phyloP scores from a whole-genome alignment of 1,140 invertebrate genomes.

The Metopolophium dirhodum region DNA sequence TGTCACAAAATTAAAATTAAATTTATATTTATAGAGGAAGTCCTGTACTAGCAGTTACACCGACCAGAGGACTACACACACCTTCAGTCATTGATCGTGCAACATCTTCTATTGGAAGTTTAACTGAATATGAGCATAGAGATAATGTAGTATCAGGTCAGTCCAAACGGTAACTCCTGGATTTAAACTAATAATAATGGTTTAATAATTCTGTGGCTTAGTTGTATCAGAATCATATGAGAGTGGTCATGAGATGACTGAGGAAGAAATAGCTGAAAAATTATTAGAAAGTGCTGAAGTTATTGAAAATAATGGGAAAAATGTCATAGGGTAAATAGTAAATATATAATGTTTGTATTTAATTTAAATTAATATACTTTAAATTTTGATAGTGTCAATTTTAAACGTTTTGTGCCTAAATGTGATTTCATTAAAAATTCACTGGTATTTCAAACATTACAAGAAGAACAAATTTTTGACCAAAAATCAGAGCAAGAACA shows the following conservation, averaged over 20 bases:
- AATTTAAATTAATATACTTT: slow-evolving; percentile 36
- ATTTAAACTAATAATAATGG: background rate
- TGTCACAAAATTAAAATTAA: background rate
- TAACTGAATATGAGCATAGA: slow-evolving; percentile 37
- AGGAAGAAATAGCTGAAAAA: slow-evolving; percentile 73
- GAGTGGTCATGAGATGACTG: slow-evolving; percentile 63
- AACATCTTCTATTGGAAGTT: slow-evolving; percentile 43
- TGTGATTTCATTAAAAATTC: slow-evolving; percentile 71
- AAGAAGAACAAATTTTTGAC: slow-evolving; percentile 61
- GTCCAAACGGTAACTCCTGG: background rate
- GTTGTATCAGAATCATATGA: slow-evolving; percentile 2
- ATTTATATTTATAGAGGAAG: slow-evolving; percentile 54
- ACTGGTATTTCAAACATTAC: slow-evolving; percentile 70
- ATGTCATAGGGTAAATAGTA: slow-evolving; percentile 70
- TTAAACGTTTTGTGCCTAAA: slow-evolving; percentile 72
- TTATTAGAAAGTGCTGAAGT: slow-evolving; percentile 74
- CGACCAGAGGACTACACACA: slow-evolving; percentile 42
- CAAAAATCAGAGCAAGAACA: slow-evolving; percentile 61
- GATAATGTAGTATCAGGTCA: slow-evolving; percentile 25
- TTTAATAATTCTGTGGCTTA: background rate
- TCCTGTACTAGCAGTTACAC: slow-evolving; percentile 58
- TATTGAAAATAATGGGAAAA: slow-evolving; percentile 67
- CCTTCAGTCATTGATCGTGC: slow-evolving; percentile 33
- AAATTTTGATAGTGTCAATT: slow-evolving; percentile 67
- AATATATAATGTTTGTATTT: background rate